Evolutionary conservation across 1,140 invertebrate species (phyloP), one percentile per base, ranked within the genome.

Genomic region (Zaprionus ghesquierei): DNA sequence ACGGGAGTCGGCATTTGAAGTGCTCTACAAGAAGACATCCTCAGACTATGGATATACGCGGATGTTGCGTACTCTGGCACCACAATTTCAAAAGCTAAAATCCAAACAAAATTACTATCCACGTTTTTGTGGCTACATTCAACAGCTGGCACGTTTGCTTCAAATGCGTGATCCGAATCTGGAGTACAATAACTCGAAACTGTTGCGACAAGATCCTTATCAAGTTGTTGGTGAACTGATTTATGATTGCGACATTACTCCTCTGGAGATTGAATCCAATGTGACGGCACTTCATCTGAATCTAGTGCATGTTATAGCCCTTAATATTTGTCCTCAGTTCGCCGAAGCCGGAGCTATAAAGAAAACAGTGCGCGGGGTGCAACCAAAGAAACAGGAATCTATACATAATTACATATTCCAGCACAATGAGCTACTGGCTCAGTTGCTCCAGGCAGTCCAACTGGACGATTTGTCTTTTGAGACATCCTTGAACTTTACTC

Each of bases 401-500:
- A 84, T 94, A 6, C 87, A 95, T 23, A 93, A 92, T 55, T 95
- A 94, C 60, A 92, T 95, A 5, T 91, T 93, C 54, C 92, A 92
- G 33, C 92, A 94, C 55, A 94, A 94, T 73, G 93, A 93, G 93
- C 55, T 95, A 1, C 68, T 95, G 20, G 94, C 94, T 2, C 93
- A 94, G 72, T 84, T 95, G 3, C 75, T 94, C 18, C 92, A 93
- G 63, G 92, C 92, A 38, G 92, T 94, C 18, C 92, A 94, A 60
- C 31, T 69, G 12, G 63, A 87, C 74, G 70, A 56, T 9, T 18
- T 89, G 0, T 50, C 79, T 58, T 71, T 53, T 54, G 92, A 82
- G 18, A 22, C 62, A 0, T 29, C 51, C 1, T 20, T 87, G 18
- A 53, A 77, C 50, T 80, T 84, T 23, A 25, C 46, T 12, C 79